These are phyloP conservation scores for Drosophila subpulchrella DNA, from an alignment of 1,140 invertebrate genomes.

Conservation along the genomic window DNA sequence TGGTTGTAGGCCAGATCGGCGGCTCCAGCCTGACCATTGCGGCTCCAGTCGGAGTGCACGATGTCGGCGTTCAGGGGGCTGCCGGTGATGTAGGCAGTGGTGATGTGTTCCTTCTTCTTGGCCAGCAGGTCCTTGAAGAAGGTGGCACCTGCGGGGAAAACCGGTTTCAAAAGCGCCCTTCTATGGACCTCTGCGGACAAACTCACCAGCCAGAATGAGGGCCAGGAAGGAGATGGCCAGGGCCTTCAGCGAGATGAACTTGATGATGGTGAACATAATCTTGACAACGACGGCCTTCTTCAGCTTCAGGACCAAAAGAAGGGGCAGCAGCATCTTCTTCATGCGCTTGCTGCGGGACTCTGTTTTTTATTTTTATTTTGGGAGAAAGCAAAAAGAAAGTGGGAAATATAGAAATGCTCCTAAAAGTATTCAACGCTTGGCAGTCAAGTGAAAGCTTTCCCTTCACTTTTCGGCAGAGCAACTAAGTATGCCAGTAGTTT, in stretches of 20 bases:
- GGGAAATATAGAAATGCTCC: conserved; percentile 12
- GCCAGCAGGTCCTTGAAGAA: conserved; percentile 84
- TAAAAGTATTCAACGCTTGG: conserved; percentile 45
- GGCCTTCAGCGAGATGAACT: conserved; percentile 88
- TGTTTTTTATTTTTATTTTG: conserved; percentile 69
- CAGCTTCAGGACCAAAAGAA: conserved; percentile 87
- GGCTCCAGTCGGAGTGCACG: conserved; percentile 84
- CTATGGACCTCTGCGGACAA: not conserved
- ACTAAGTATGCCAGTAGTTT: conserved; percentile 55
- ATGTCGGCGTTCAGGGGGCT: conserved; percentile 84
- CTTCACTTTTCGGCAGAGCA: not conserved
- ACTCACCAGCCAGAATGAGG: conserved; percentile 86
- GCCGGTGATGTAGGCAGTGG: conserved; percentile 84
- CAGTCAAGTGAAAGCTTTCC: conserved; percentile 23
- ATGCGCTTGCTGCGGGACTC: conserved; percentile 87
- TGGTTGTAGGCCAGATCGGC: conserved; percentile 83
- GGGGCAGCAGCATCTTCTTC: conserved; percentile 87
- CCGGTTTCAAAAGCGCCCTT: conserved; percentile 22
- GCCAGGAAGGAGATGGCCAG: conserved; percentile 88
- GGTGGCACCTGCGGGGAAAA: conserved; percentile 64
- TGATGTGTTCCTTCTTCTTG: conserved; percentile 84
- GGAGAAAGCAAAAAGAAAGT: conserved; percentile 30
- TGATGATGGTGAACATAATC: conserved; percentile 87
- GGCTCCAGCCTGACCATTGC: conserved; percentile 80
- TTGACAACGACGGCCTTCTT: conserved; percentile 88